Conservation (phyloP, 2,888 invertebrate species). For the Dryobota labecula region DNA sequence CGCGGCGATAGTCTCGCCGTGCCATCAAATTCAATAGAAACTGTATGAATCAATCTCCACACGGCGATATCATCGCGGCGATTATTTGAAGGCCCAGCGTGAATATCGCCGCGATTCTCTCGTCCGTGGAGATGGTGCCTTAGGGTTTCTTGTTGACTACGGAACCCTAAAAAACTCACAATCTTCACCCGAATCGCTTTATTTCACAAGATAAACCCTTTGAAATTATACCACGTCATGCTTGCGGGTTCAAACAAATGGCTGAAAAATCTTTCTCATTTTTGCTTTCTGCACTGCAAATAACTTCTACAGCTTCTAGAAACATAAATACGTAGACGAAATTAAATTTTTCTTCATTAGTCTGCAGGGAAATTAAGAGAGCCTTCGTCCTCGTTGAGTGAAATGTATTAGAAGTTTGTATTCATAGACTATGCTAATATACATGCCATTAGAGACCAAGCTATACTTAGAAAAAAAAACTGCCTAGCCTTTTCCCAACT, state of each 20-base stretch:
- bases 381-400: constrained; percentile 36
- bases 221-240: constrained; percentile 68
- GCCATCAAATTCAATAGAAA: too few relatives aligned
- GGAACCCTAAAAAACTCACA: constrained; percentile 21
- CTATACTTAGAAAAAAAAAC: constrained; percentile 5
- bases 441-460: constrained; percentile 34
- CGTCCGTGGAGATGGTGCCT: too few relatives aligned
- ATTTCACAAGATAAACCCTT: constrained; percentile 59
- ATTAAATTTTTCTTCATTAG: constrained; percentile 56
- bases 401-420: constrained; percentile 55
- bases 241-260: constrained; percentile 59
- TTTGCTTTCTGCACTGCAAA: constrained; percentile 31
- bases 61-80: too few relatives aligned
- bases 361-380: constrained; percentile 48
- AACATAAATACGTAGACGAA: constrained; percentile 50
- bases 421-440: constrained; percentile 58
- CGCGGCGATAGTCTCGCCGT: too few relatives aligned
- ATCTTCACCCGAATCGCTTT: constrained; percentile 40
- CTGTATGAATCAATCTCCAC: too few relatives aligned
- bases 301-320: constrained; percentile 41
- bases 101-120: too few relatives aligned
- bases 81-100: too few relatives aligned
- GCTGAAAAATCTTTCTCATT: constrained; percentile 58
- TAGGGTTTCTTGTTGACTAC: too few relatives aligned
- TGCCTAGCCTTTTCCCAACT: too few relatives aligned